phyloP scores from a whole-genome alignment of 2,113 vertebrate species.

The Rhizomys pruinosus region DNA sequence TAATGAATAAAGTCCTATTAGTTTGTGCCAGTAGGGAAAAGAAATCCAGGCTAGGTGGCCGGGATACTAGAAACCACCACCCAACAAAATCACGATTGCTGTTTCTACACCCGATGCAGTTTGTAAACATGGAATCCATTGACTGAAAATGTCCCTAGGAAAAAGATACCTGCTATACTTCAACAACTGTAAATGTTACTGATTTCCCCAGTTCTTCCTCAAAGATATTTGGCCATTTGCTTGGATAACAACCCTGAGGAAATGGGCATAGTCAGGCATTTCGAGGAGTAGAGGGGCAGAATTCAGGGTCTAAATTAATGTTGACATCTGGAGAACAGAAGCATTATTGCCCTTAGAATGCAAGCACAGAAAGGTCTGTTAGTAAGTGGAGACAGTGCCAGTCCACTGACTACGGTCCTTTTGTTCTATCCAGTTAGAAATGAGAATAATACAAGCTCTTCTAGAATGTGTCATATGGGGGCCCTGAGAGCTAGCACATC shows the following conservation, averaged over 20 bases:
- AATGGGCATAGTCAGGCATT: slow-evolving; percentile 27
- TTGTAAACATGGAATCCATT: not conserved
- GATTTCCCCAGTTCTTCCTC: not conserved
- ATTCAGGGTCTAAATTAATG: not conserved
- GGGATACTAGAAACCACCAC: not conserved
- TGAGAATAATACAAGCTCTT: not conserved
- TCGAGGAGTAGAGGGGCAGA: not conserved
- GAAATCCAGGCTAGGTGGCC: not conserved
- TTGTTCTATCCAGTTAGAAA: not conserved
- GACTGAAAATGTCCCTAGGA: not conserved
- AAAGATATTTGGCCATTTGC: not conserved
- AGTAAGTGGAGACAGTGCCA: not conserved
- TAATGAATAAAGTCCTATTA: not conserved
- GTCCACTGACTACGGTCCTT: not conserved
- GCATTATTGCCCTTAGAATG: not conserved
- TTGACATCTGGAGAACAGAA: not conserved
- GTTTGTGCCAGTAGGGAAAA: not conserved
- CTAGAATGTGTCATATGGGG: not conserved
- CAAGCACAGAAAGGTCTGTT: not conserved
- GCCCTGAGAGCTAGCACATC: not conserved
- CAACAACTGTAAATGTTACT: slow-evolving; percentile 5
- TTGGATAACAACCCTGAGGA: not conserved
- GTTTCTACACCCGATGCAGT: not conserved
- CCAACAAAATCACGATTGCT: slow-evolving; percentile 6
- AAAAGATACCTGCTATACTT: not conserved